These are phyloP conservation scores for Eublepharis macularius DNA, from an alignment of 2,113 vertebrate genomes.

Conservation along the genomic window DNA sequence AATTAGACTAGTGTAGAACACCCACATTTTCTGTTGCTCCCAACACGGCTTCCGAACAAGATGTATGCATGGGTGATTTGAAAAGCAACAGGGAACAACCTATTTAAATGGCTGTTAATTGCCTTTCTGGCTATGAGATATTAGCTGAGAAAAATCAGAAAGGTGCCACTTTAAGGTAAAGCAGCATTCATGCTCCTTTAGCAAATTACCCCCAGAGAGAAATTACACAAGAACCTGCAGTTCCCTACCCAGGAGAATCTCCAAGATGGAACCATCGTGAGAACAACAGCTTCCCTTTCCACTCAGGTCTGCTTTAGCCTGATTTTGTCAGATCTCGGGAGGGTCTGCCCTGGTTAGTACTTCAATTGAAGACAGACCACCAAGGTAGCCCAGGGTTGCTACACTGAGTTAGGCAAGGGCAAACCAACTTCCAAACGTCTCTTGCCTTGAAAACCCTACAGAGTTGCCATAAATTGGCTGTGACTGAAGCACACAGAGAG, in stretches of 20 bases:
- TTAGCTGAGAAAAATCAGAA: background rate
- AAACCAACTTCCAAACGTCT: too few species aligned
- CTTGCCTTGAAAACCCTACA: too few species aligned
- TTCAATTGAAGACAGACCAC: too few species aligned
- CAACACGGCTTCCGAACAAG: background rate
- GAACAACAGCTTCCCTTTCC: background rate
- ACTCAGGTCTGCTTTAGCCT: too few species aligned
- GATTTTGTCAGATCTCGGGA: too few species aligned
- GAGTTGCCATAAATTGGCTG: too few species aligned
- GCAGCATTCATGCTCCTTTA: background rate
- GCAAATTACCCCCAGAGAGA: background rate
- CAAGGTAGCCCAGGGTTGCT: too few species aligned
- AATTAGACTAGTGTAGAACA: background rate
- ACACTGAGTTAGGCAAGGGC: too few species aligned
- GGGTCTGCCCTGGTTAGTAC: too few species aligned
- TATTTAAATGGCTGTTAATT: background rate
- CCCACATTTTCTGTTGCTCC: background rate
- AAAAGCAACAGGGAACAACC: background rate
- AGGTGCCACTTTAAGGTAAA: background rate
- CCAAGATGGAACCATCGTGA: background rate
- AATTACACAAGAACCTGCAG: background rate
- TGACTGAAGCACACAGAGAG: too few species aligned
- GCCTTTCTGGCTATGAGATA: background rate
- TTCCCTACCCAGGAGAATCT: background rate
- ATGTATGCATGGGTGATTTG: background rate